These are phyloP conservation scores for Intellagama lesueurii DNA, from an alignment of 2,797 vertebrate genomes.

Conservation along the genomic window DNA sequence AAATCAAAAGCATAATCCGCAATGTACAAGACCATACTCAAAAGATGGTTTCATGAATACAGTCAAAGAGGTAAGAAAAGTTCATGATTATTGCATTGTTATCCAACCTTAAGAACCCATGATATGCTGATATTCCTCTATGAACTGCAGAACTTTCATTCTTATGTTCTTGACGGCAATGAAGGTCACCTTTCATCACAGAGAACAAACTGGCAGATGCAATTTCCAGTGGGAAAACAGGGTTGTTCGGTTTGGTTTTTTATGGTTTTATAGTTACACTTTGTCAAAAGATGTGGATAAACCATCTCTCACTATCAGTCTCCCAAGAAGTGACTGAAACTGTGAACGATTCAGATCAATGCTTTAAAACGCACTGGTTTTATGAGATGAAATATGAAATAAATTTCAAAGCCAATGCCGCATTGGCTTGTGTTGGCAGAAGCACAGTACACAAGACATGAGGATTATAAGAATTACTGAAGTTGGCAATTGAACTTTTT, in stretches of 20 bases:
- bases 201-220: neutral
- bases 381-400: neutral
- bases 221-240: neutral
- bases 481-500: neutral
- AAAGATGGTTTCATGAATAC: conserved; percentile 13
- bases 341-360: neutral
- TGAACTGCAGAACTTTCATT: neutral
- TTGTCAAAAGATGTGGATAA: neutral
- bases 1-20: neutral
- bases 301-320: neutral
- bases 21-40: neutral
- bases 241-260: neutral
- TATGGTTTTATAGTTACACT: neutral
- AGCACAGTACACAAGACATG: neutral
- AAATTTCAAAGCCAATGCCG: neutral
- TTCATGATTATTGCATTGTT: neutral
- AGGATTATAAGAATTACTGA: neutral
- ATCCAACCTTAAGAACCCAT: neutral
- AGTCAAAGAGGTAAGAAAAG: neutral
- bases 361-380: neutral
- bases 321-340: neutral
- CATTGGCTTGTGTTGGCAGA: neutral
- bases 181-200: neutral
- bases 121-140: neutral
- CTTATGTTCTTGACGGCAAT: neutral